Evolutionary conservation across 2,113 vertebrate genomes (phyloP), one percentile per base, ranked within the genome.

Genomic region (Charadrius vociferus): DNA sequence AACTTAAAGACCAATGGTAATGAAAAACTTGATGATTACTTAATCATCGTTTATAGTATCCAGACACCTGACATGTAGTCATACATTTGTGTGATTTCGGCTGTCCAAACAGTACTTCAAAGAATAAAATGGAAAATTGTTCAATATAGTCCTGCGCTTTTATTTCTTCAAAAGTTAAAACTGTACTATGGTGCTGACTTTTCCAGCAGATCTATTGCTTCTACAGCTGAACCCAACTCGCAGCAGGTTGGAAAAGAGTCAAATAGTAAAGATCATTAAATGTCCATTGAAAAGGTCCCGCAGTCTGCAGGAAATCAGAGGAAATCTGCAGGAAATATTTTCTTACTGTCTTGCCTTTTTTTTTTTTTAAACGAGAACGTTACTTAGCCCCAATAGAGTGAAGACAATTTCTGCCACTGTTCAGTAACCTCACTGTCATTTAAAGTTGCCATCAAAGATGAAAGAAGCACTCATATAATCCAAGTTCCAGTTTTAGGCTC

Each of bases 1-100:
- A 96, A 93, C 90, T 81, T 97, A 93, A 88, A 89, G 52, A 59
- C 59, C 81, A 84, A 61, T 41, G 52, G 90, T 37, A 88, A 97
- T 68, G 84, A 93, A 97, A 90, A 34, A 9, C 14, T n/a, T n/a
- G n/a, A n/a, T 93, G 80, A 86, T 87, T 53, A 65, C 16, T 95
- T 95, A 95, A 95, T 65, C 13, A 82, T 47, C 3, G 75, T 89
- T 81, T 39, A 70, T 65, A 87, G 65, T 22, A 84, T 41, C 65
- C 21, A 93, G 45, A 78, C 10, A 59, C 11, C 16, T 56, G 66
- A 74, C 37, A 27, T 9, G 66, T 10, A 89, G 62, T 65, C 67
- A 85, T 75, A 59, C 68, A 92, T 95, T 91, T 93, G 84, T 32
- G 53, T 49, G 45, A 70, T n/a, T 78, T 86, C 36, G 53, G 32